Base-by-base conservation (phyloP, 1,140 invertebrate genomes). In the Apocrypta bakeri region DNA sequence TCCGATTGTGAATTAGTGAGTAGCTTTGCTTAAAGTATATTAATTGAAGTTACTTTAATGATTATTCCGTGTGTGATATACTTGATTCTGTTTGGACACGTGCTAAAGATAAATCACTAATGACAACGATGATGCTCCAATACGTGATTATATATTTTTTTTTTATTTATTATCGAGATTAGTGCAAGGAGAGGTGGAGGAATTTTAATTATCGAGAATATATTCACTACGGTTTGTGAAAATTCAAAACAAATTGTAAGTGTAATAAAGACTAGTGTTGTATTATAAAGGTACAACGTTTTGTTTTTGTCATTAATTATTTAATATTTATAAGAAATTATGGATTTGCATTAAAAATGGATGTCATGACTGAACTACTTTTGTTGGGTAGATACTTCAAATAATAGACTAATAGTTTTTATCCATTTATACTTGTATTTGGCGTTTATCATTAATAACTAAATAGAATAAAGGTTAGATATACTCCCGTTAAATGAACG, bases 201-300 rank as follows among this genome's bases (percentile, higher is more conserved):
- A 76, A 69, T 77, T 77, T 81, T 27, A 77, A 77, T 71, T 64
- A 82, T 71, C 48, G 33, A 73, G 66, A 37, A 81, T 80, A 73
- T 73, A 80, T 74, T 80, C 79, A 71, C 48, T 81, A 63, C 61
- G 37, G 76, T 82, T 82, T 76, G 48, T 31, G 27, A 66, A 25
- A 82, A 64, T 63, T 72, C 24, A 82, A 68, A 9, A 82, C 74
- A 82, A 82, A 82, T 82, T 75, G 29, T 77, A 82, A 48, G 81
- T 77, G 72, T 82, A 82, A 82, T 77, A 82, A 82, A 76, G 80
- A 77, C 74, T 82, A 77, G 74, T 69, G 73, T 82, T 82, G 81
- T 82, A 77, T 72, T 82, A 77, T 14, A 56, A 82, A 77, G 63
- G 21, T 61, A 25, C 31, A 72, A 40, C n/a, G 2, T 56, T 7